Evolutionary conservation across 2,888 invertebrate genomes (phyloP).

Genomic region (Encarsia formosa): DNA sequence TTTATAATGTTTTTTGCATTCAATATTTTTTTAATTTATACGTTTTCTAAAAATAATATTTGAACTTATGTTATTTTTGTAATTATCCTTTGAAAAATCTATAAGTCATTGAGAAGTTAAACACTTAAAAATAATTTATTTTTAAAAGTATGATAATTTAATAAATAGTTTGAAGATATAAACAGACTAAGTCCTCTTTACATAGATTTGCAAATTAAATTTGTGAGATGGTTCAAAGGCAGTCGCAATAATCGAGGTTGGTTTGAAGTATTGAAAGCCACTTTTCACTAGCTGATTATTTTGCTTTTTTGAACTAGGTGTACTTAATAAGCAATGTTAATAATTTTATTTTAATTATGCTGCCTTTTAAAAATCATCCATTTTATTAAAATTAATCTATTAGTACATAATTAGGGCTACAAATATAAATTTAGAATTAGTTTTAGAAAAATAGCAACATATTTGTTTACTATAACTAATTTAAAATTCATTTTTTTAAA

Average conservation of each 20-base stretch:
- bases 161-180: conserved; percentile 10
- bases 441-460: too few species aligned
- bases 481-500: too few species aligned
- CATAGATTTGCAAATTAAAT: conserved; percentile 19
- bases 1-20: not conserved
- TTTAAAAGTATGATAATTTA: conserved; percentile 7
- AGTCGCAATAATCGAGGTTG: conserved; percentile 18
- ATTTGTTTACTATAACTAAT: too few species aligned
- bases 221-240: conserved; percentile 15
- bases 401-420: too few species aligned
- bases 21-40: not conserved
- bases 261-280: conserved; percentile 15
- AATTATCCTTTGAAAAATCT: too few species aligned
- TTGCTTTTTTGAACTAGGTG: too few species aligned
- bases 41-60: not conserved
- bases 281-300: conserved; percentile 14
- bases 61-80: not conserved
- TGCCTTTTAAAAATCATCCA: too few species aligned
- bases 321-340: too few species aligned
- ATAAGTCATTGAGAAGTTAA: not conserved
- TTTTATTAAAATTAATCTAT: too few species aligned
- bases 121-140: not conserved
- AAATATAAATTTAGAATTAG: too few species aligned
- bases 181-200: conserved; percentile 14
- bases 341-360: too few species aligned